These are phyloP conservation scores for Pogonomyrmex barbatus DNA, from an alignment of 1,140 invertebrate genomes.

Conservation along the genomic window DNA sequence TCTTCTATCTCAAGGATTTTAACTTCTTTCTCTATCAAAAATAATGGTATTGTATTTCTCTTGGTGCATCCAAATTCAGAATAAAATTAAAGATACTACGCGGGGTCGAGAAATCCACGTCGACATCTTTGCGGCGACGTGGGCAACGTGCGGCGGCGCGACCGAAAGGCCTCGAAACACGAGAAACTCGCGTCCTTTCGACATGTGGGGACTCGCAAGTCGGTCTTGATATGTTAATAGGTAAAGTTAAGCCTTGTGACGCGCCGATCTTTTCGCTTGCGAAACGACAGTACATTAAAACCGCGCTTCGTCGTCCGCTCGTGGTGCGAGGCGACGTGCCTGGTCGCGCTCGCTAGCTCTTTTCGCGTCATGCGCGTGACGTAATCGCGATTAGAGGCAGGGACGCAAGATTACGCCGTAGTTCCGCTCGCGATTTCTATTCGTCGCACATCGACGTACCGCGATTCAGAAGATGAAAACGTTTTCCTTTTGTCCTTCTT, in stretches of 20 bases:
- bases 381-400: slow-evolving; percentile 45
- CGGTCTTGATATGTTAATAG: slow-evolving; percentile 48
- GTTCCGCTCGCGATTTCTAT: slow-evolving; percentile 47
- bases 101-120: slow-evolving; percentile 28
- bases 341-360: slow-evolving; percentile 28
- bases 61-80: too few relatives aligned
- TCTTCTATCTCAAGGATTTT: neutral
- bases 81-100: neutral
- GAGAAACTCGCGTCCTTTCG: slow-evolving; percentile 70
- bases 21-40: neutral
- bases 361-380: slow-evolving; percentile 37
- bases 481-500: neutral
- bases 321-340: neutral
- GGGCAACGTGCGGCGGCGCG: slow-evolving; percentile 3
- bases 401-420: slow-evolving; percentile 29
- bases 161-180: slow-evolving; percentile 66
- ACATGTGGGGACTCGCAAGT: slow-evolving; percentile 47
- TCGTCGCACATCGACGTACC: neutral
- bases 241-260: slow-evolving; percentile 44
- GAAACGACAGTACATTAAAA: slow-evolving; percentile 37
- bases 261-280: slow-evolving; percentile 44
- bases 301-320: slow-evolving; percentile 34
- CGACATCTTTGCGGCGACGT: slow-evolving; percentile 32
- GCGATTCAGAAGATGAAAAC: slow-evolving; percentile 2
- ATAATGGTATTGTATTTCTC: neutral